Evolutionary conservation across 2,113 vertebrate species (phyloP).

Genomic region (Gobius niger): DNA sequence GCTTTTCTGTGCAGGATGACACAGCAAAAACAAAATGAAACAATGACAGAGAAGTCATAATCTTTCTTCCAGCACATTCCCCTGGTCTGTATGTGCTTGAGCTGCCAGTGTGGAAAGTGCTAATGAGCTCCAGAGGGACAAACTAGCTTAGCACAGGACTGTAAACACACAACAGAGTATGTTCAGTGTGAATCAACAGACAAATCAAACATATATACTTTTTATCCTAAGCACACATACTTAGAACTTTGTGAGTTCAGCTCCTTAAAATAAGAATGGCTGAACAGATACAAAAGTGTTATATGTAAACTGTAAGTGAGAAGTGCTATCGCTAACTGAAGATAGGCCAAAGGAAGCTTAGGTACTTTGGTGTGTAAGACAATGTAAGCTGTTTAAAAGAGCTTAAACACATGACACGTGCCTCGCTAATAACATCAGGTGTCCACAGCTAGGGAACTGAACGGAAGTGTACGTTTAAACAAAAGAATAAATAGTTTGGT

Average conservation of each 20-base stretch:
- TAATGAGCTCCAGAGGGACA: conserved; percentile 35
- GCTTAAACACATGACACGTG: conserved; percentile 52
- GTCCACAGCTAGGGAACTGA: conserved; percentile 10
- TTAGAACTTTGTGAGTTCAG: no score
- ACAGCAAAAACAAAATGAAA: no score
- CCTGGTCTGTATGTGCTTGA: not conserved
- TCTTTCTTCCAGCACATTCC: not conserved
- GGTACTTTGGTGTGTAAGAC: conserved; percentile 61
- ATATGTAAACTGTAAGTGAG: not conserved
- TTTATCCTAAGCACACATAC: no score
- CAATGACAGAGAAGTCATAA: no score
- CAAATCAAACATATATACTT: no score
- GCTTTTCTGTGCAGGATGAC: no score
- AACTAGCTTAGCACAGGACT: conserved; percentile 44
- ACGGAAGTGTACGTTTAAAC: not conserved
- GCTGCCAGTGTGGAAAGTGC: conserved; percentile 14
- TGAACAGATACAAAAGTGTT: not conserved
- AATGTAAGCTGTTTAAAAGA: conserved; percentile 67
- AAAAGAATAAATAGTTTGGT: no score
- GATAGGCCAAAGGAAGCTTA: conserved; percentile 49
- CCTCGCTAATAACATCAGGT: conserved; percentile 37
- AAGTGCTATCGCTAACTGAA: conserved; percentile 18
- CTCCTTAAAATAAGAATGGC: no score
- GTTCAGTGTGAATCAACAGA: no score
- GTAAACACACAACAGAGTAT: not conserved